Base-by-base conservation (phyloP, 2,888 invertebrate species). In the Megalurothrips usitatus region DNA sequence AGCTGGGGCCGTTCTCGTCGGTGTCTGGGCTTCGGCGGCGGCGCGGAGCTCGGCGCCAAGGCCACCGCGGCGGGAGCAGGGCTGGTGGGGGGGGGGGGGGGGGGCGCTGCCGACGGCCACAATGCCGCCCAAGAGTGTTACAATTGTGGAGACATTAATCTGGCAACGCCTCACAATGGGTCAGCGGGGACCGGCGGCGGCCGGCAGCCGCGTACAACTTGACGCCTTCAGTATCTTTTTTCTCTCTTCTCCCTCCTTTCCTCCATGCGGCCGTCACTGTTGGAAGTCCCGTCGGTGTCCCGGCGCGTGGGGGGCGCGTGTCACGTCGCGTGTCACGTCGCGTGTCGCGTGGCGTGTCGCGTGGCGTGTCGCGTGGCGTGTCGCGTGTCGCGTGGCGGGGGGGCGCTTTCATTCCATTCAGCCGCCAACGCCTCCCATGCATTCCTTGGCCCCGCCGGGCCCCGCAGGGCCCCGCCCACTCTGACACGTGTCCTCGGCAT, bases 141-240 rank as follows among this genome's bases (percentile, higher is more conserved):
- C 68, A 23, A 75, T 75, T 75, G 68, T 26, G 23, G 23, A 26
- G 26, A 75, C 26, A 75, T 75, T 75, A 75, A 12, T 75, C 26
- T 26, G 8, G 12, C n/a, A 6, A 11, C 68, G 68, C 68, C 23
- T 19, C 68, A 75, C 68, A 68, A 68, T 68, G 23, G 68, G 68
- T 23, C 11, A 26, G 83, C 85, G 82, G 85, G 34, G 34, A 43
- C 34, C 34, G 34, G 34, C 34, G 34, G 34, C 3, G 34, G 6
- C 34, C 34, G 34, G 34, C 34, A 6, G 34, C 34, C 3, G 34
- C 34, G 34, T 4, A 43, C 34, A 6, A 43, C 34, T 52, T 52
- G 19, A 2, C 52, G 52, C 52, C 6, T 58, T 58, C 14, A 58
- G 17, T 11, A 6, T 9, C 14, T 14, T 11, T 58, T 58, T 58